Evolutionary conservation across 2,888 invertebrate species (phyloP), one percentile per base, ranked within the genome.

Genomic region (Temnothorax ravouxi): DNA sequence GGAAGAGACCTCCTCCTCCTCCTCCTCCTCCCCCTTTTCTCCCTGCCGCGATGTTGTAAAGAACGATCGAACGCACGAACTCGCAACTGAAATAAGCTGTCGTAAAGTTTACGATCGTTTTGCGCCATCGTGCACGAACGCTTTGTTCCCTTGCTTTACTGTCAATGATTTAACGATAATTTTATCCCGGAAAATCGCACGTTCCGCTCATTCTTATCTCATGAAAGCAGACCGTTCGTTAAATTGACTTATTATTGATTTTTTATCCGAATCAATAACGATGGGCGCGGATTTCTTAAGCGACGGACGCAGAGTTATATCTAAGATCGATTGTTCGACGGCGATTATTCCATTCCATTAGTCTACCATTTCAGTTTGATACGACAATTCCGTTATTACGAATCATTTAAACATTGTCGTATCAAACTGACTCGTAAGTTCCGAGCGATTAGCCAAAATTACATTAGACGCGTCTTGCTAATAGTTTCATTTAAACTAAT

Each of bases 51-150:
- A 69, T 38, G 34, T 44, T 66, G 66, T 82, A 76, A 84, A 71
- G 41, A 71, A 66, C 76, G 34, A 67, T 56, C 67, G 62, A 83
- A 83, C 56, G 71, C 76, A 71, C 34, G 11, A 41, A 38, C 59
- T 54, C 62, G 76, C 71, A 64, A 77, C 71, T 76, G 72, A 85
- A 85, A 83, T 79, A 85, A 85, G 83, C 71, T 59, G 77, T 84
- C 83, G 83, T 85, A 85, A 85, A 85, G 64, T 85, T 85, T 79
- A 85, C 85, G 71, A 83, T 62, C 83, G 41, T 83, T 76, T 64
- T 54, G 66, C 71, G 81, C 54, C 64, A 62, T 66, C 79, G 59
- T 21, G 25, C 59, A 18, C 79, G 34, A 71, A 71, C 47, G 47
- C 71, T 82, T 81, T 72, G 72, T 81, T 72, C 50, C 56, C 64